Conservation (phyloP, 2,797 vertebrate genomes). For the Hoplostethus mediterraneus region DNA sequence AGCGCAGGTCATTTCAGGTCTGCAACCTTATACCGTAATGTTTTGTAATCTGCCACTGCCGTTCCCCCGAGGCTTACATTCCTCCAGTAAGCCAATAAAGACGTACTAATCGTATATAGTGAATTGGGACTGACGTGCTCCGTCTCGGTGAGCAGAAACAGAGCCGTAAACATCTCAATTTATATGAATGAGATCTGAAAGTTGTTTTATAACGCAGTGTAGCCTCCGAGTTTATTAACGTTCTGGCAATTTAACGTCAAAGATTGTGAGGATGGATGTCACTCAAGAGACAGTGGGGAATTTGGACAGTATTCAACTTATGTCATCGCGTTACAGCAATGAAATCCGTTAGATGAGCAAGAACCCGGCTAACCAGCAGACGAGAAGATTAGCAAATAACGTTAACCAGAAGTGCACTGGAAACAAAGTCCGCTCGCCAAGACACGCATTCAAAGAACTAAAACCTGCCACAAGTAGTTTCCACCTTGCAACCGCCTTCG, state of each 20-base stretch:
- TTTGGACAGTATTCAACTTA: constrained; percentile 1
- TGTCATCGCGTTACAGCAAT: background rate
- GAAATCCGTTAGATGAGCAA: constrained; percentile 21
- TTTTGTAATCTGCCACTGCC: constrained; percentile 59
- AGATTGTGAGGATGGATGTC: constrained; percentile 1
- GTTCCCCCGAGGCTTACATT: constrained; percentile 58
- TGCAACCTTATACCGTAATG: constrained; percentile 52
- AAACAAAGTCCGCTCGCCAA: background rate
- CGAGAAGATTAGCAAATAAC: background rate
- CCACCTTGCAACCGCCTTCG: background rate
- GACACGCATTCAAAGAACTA: background rate
- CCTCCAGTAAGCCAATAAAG: constrained; percentile 60
- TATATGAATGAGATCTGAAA: constrained; percentile 41
- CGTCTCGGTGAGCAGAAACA: constrained; percentile 40
- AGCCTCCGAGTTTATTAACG: constrained; percentile 22
- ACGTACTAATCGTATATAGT: constrained; percentile 53
- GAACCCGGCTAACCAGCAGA: background rate
- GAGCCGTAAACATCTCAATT: constrained; percentile 33
- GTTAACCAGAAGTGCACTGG: background rate
- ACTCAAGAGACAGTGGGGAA: background rate
- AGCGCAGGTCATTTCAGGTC: constrained; percentile 55
- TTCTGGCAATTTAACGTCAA: constrained; percentile 14
- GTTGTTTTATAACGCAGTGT: constrained; percentile 52
- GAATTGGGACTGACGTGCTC: constrained; percentile 35
- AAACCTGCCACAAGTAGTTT: background rate